Evolutionary conservation across 2,113 vertebrate species (phyloP), one percentile per base, ranked within the genome.

Genomic region (Cinclus cinclus): DNA sequence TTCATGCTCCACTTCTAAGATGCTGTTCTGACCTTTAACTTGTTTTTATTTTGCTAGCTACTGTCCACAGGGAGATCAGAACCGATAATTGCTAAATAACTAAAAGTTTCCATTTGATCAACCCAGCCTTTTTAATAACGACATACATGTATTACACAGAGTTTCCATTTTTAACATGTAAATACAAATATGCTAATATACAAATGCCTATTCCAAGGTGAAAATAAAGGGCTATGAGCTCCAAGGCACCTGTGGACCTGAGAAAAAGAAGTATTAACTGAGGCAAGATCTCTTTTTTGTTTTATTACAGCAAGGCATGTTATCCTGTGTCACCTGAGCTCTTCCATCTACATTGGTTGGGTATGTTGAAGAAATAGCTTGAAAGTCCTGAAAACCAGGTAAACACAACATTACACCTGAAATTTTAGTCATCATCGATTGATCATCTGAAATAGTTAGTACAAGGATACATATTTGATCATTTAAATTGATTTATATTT

Each of bases 361-460:
- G 1, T 37, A 14, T 47, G 27, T 39, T 37, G 11, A 52, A 80
- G 35, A 42, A 89, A 78, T 56, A 42, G 22, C 2, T 39, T 42
- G 15, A 64, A 80, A 74, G 31, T 59, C 33, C 14, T 85, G 70
- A 56, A 71, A 83, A 55, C 30, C 18, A 39, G 39, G 46, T 13
- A 77, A 39, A 15, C 3, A 10, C 12, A 23, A 44, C 41, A 68
- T 64, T 44, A 69, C 37, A 65, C 13, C 31, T 89, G 39, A 68
- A 68, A 53, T 63, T 74, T n/a, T 23, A n/a, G 18, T 81, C 17
- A 25, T 77, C 44, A 25, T 41, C 0, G 0, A 27, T 0, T 19
- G 39, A 39, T 23, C 35, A 17, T 84, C 52, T 91, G 8, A 71
- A 91, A 71, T 63, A 42, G 56, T 84, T 35, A 78, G 65, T 81